Evolutionary conservation across 2,888 invertebrate genomes (phyloP).

Genomic region (Epistrophella euchroma): DNA sequence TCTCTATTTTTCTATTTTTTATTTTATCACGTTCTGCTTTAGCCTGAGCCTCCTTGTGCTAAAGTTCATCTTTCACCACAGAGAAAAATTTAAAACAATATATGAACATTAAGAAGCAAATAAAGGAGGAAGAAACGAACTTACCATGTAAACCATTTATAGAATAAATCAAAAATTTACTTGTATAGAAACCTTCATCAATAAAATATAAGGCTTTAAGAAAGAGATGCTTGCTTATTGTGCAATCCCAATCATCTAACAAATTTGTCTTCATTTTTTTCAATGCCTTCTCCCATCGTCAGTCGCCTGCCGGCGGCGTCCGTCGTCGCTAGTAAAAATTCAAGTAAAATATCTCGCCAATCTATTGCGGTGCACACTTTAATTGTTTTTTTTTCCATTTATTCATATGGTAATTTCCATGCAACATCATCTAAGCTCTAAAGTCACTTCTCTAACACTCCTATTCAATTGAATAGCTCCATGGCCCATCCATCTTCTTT

Average conservation of each 20-base stretch:
- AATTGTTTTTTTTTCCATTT: slow-evolving; percentile 65
- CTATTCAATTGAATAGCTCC: not conserved
- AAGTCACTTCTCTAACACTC: not conserved
- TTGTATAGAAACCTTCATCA: not conserved
- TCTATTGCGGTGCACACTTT: slow-evolving; percentile 62
- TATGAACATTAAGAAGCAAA: not conserved
- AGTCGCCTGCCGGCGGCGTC: not conserved
- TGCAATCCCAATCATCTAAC: not conserved
- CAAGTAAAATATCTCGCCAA: slow-evolving; percentile 31
- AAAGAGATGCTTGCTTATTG: not conserved
- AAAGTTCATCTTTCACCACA: slow-evolving; percentile 12
- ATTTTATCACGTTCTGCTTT: slow-evolving; percentile 45
- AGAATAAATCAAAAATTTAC: not conserved
- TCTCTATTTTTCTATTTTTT: not conserved
- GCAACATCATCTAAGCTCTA: slow-evolving; percentile 12
- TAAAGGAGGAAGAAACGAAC: not conserved
- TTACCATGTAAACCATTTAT: not conserved
- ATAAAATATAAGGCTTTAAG: not conserved
- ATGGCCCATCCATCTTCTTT: too few relatives aligned
- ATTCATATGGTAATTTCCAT: slow-evolving; percentile 36
- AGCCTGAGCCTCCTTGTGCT: slow-evolving; percentile 1
- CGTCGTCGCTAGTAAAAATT: not conserved
- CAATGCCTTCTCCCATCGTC: not conserved
- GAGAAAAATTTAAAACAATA: slow-evolving; percentile 14
- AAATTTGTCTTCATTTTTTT: slow-evolving; percentile 7